A percentile compares a stretch with the other conserved stretches of the same genome.
Evolutionary conservation across 2,113 vertebrate species (phyloP).

Genomic region (Hemichromis elongatus): DNA sequence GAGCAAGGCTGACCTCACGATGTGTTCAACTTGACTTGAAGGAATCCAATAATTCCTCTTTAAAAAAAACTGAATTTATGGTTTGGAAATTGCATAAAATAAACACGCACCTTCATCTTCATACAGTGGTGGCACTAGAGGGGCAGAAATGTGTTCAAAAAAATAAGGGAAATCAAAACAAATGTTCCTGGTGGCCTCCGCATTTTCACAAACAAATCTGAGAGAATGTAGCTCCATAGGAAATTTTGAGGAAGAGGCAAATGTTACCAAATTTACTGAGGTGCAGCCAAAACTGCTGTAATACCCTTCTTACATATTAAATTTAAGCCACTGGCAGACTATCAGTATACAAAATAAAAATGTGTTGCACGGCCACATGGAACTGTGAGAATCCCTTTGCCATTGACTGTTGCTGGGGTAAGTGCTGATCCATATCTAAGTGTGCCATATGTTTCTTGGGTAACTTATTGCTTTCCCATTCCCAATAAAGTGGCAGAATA

Average conservation of each 20-base stretch:
- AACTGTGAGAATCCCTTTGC: constrained; percentile 12
- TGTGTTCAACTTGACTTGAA: neutral
- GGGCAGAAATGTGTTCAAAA: neutral
- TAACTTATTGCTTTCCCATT: constrained; percentile 70
- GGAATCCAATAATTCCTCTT: neutral
- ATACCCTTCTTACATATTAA: neutral
- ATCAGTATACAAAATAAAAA: neutral
- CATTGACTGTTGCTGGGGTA: constrained; percentile 36
- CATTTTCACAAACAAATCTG: neutral
- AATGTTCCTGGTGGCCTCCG: neutral
- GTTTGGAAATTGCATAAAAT: too few species aligned
- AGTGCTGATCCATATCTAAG: constrained; percentile 63
- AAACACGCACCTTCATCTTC: neutral
- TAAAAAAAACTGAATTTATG: neutral
- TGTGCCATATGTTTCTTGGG: constrained; percentile 58
- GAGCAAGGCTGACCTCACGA: neutral
- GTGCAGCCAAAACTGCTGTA: neutral
- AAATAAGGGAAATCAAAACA: neutral
- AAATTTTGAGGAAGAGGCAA: neutral
- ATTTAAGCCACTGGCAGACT: neutral
- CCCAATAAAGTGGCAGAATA: constrained; percentile 72
- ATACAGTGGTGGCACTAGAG: neutral
- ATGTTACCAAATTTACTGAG: neutral
- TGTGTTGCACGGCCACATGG: neutral
- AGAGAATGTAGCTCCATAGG: neutral